phyloP scores from a whole-genome alignment of 2,888 invertebrate species.

The Meandrusa payeni region DNA sequence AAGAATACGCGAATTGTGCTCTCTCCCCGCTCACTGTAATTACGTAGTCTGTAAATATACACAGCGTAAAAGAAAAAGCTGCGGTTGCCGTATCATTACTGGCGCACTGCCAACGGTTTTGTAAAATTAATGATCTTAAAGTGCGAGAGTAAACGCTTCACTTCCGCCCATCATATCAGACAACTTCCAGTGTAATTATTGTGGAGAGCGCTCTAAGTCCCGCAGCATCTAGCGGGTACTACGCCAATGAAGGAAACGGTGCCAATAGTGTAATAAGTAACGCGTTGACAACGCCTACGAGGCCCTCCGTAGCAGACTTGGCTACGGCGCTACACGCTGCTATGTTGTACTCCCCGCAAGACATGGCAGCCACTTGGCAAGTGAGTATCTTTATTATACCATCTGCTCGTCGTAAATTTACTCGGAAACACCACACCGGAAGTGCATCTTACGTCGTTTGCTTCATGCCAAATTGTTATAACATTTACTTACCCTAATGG shows the following conservation, averaged over 20 bases:
- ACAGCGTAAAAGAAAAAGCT: slow-evolving; percentile 8
- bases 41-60: slow-evolving; percentile 16
- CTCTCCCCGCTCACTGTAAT: slow-evolving; percentile 8
- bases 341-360: slow-evolving; percentile 50
- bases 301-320: slow-evolving; percentile 44
- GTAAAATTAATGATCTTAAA: slow-evolving; percentile 18
- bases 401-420: slow-evolving; percentile 25
- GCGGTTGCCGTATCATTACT: slow-evolving; percentile 17
- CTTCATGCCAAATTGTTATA: slow-evolving; percentile 12
- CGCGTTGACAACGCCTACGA: slow-evolving; percentile 42
- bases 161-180: slow-evolving; percentile 3
- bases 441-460: neutral
- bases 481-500: too few relatives aligned
- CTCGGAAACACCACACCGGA: neutral
- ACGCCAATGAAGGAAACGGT: slow-evolving; percentile 51
- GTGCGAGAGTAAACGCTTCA: slow-evolving; percentile 4
- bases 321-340: slow-evolving; percentile 51
- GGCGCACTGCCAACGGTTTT: slow-evolving; percentile 21
- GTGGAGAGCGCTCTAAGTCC: slow-evolving; percentile 50
- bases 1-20: neutral
- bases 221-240: slow-evolving; percentile 48
- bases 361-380: slow-evolving; percentile 53
- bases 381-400: slow-evolving; percentile 41
- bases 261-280: slow-evolving; percentile 57
- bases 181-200: slow-evolving; percentile 35